Evolutionary conservation across 2,888 invertebrate species (phyloP).

Genomic region (Plutella xylostella): DNA sequence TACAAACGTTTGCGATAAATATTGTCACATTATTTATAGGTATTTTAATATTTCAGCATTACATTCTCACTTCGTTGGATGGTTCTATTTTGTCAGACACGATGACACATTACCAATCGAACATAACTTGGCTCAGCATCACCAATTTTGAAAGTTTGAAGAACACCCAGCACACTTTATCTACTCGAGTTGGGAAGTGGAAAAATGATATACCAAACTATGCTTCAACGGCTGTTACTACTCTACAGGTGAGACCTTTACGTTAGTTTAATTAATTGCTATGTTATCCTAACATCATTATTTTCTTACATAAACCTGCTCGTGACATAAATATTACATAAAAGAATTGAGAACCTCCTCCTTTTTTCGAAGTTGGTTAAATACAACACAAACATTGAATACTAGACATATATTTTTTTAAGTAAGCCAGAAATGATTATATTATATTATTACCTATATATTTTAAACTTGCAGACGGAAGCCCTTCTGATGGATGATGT

Average conservation of each 20-base stretch:
- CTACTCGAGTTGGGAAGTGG: slow-evolving; percentile 47
- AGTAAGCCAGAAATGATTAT: background rate
- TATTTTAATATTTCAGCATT: slow-evolving; percentile 37
- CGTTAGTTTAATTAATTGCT: too few species aligned
- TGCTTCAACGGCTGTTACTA: too few species aligned
- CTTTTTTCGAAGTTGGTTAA: too few species aligned
- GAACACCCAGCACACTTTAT: slow-evolving; percentile 35
- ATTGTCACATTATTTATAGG: background rate
- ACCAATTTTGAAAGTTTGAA: slow-evolving; percentile 40
- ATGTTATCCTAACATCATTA: too few species aligned
- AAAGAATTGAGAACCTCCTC: too few species aligned
- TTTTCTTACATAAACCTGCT: too few species aligned
- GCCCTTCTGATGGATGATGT: slow-evolving; percentile 51
- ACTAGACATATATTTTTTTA: background rate
- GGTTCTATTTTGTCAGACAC: slow-evolving; percentile 37
- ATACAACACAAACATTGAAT: too few species aligned
- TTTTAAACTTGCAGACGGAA: slow-evolving; percentile 31
- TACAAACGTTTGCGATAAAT: too few species aligned
- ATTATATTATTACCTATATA: background rate
- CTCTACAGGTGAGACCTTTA: too few species aligned
- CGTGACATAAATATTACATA: too few species aligned
- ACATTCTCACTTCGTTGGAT: slow-evolving; percentile 46
- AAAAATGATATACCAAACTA: slow-evolving; percentile 21
- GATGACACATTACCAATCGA: slow-evolving; percentile 33
- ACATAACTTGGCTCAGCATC: slow-evolving; percentile 54